Percentiles rank a stretch among this genome's conserved stretches.
phyloP scores from a whole-genome alignment of 2,797 vertebrate species.

The Tadarida brasiliensis region DNA sequence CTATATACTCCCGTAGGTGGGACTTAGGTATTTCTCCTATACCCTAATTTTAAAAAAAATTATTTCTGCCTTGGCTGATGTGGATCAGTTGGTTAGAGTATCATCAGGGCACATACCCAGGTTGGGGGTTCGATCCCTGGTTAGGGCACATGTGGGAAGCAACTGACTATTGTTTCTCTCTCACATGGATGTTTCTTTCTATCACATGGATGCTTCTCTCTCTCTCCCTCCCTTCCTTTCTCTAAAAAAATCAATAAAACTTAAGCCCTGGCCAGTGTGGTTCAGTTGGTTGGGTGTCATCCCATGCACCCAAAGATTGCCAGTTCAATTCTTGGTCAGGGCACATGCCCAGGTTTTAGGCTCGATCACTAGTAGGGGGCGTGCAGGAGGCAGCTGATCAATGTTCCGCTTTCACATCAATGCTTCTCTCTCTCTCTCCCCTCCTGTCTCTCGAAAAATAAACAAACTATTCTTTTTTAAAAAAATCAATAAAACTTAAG shows the following conservation, averaged over 20 bases:
- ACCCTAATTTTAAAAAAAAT: neutral
- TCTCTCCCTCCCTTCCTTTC: neutral
- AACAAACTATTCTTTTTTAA: no score
- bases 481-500: neutral
- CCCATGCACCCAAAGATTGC: no score
- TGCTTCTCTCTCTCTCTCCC: no score
- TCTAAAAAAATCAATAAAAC: neutral
- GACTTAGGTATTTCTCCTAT: neutral
- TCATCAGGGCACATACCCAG: no score
- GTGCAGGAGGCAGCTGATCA: no score
- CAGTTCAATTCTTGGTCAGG: no score
- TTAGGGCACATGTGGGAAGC: neutral
- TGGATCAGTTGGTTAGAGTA: neutral
- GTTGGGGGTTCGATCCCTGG: no score
- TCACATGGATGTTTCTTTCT: neutral
- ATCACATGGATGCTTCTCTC: neutral
- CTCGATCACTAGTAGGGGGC: no score
- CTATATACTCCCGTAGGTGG: neutral
- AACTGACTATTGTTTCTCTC: neutral
- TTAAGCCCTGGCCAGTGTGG: neutral
- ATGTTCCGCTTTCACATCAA: no score
- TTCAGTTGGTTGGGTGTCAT: no score
- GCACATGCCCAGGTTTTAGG: no score
- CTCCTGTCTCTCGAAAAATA: no score
- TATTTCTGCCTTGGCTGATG: neutral